Conservation (phyloP, 2,113 vertebrate genomes). For the Paradisaea rubra region DNA sequence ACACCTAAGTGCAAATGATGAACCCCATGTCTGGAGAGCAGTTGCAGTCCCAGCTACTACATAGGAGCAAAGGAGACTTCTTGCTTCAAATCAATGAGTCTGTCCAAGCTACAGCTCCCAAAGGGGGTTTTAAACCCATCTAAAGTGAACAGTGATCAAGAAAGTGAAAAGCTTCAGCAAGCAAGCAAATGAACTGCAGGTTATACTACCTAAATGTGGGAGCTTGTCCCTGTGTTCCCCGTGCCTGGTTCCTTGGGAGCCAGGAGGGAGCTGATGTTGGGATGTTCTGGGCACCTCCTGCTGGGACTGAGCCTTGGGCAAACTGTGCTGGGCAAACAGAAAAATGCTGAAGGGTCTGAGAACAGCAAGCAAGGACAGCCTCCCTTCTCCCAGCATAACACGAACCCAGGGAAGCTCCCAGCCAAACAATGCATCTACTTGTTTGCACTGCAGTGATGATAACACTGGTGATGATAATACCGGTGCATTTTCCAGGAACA, state of each 20-base stretch:
- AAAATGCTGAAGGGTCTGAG: background rate
- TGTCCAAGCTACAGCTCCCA: background rate
- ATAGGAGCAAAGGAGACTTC: background rate
- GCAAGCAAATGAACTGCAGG: background rate
- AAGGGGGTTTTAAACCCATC: background rate
- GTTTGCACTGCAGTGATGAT: background rate
- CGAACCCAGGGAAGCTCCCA: background rate
- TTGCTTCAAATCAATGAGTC: background rate
- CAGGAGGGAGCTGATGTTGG: background rate
- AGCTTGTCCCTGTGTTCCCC: background rate
- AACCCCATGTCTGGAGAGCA: background rate
- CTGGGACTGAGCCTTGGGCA: background rate
- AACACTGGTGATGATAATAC: background rate
- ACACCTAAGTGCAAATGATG: background rate
- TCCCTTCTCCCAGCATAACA: background rate
- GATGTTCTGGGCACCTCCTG: background rate
- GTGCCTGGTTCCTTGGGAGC: fast-evolving
- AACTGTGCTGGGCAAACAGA: background rate
- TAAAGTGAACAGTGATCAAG: background rate
- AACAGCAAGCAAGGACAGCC: background rate
- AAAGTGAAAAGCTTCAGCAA: background rate
- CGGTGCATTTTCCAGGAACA: background rate
- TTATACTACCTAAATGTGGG: background rate
- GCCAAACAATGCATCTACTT: background rate
- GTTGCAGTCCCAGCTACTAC: background rate